Evolutionary conservation across 2,113 vertebrate genomes (phyloP).

Genomic region (Esox niger): DNA sequence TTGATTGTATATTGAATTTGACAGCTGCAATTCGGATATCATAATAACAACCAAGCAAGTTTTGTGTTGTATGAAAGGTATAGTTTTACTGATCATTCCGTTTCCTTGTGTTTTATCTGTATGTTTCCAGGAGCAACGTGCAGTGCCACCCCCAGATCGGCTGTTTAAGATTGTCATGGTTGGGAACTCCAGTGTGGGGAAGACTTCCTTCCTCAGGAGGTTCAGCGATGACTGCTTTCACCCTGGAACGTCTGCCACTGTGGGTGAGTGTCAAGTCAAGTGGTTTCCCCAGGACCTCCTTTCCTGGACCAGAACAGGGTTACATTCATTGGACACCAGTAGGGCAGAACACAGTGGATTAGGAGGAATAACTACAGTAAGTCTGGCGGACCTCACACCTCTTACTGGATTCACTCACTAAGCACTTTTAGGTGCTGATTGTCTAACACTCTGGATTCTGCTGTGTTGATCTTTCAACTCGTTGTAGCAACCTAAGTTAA

Average conservation of each 20-base stretch:
- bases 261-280: constrained; percentile 65
- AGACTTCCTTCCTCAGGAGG: constrained; percentile 83
- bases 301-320: too few species aligned
- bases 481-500: too few species aligned
- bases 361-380: not conserved
- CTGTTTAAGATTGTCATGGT: constrained; percentile 91
- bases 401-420: not conserved
- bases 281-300: not conserved
- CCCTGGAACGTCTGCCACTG: constrained; percentile 80
- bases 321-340: too few species aligned
- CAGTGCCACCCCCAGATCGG: constrained; percentile 69
- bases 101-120: not conserved
- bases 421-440: not conserved
- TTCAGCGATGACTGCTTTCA: constrained; percentile 83
- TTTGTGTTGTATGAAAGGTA: too few species aligned
- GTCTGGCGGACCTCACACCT: constrained; percentile 17
- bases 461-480: not conserved
- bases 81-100: not conserved
- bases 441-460: constrained; percentile 11
- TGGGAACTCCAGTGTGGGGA: constrained; percentile 89
- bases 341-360: too few species aligned
- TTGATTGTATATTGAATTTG: too few species aligned
- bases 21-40: too few species aligned
- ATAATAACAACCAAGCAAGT: too few species aligned
- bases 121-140: constrained; percentile 71